Conservation (phyloP, 2,888 invertebrate species). For the Cloeon dipterum region DNA sequence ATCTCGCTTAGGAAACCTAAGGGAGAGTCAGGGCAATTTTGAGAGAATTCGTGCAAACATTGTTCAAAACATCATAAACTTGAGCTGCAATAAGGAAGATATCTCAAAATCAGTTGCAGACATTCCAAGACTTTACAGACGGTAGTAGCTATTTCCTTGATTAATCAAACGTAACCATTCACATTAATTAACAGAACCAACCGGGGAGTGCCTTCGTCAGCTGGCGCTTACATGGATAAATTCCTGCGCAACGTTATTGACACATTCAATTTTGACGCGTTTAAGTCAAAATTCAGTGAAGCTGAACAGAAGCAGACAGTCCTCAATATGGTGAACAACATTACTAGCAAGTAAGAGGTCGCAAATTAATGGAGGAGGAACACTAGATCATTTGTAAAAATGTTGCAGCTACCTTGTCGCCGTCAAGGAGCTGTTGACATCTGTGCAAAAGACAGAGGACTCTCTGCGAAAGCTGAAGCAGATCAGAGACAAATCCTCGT, state of each 20-base stretch:
- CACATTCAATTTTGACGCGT: background rate
- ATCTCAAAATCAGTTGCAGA: constrained; percentile 41
- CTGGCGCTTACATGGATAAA: constrained; percentile 52
- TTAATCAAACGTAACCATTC: too few relatives aligned
- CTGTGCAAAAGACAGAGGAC: constrained; percentile 89
- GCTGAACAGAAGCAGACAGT: background rate
- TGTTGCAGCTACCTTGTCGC: constrained; percentile 35
- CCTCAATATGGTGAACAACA: background rate
- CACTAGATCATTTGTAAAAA: too few relatives aligned
- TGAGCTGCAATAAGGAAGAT: background rate
- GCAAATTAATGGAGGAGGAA: too few relatives aligned
- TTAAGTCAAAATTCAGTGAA: background rate
- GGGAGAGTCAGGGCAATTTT: background rate
- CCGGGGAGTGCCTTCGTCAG: constrained; percentile 56
- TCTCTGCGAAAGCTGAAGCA: constrained; percentile 75
- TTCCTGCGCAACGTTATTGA: background rate
- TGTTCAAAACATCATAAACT: background rate
- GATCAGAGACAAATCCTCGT: constrained; percentile 36
- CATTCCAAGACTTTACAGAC: constrained; percentile 76
- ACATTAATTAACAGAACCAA: too few relatives aligned
- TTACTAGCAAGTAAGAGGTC: background rate
- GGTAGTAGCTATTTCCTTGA: too few relatives aligned
- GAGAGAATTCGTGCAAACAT: background rate
- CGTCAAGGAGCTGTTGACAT: constrained; percentile 71
- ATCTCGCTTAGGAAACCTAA: background rate